These are phyloP conservation scores for Polypterus bichir DNA, from an alignment of 2,113 vertebrate genomes.

Conservation along the genomic window DNA sequence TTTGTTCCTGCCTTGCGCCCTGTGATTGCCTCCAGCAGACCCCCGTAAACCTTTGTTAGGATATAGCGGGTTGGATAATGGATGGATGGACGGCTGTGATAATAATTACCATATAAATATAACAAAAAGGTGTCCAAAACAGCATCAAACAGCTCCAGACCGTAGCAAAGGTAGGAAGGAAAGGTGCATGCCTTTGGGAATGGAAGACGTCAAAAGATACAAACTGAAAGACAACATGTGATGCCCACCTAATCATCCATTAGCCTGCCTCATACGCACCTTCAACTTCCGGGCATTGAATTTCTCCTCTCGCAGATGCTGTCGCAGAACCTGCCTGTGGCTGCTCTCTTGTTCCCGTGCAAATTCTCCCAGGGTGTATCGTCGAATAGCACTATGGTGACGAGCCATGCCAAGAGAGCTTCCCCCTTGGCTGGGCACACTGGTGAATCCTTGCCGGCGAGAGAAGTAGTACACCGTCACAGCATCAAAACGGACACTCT, in stretches of 20 bases:
- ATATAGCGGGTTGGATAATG: too few species aligned
- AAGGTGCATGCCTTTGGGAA: too few species aligned
- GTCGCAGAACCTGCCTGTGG: constrained; percentile 72
- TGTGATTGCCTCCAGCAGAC: too few species aligned
- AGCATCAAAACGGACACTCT: constrained; percentile 83
- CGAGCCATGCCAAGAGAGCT: constrained; percentile 94
- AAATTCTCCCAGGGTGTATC: constrained; percentile 92
- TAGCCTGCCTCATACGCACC: constrained; percentile 37
- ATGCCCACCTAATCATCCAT: too few species aligned
- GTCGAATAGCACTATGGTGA: constrained; percentile 74
- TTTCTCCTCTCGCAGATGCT: constrained; percentile 87
- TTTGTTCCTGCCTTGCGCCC: too few species aligned
- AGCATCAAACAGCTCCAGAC: too few species aligned
- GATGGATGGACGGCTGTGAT: too few species aligned
- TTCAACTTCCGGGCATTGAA: constrained; percentile 88
- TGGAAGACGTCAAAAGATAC: not conserved
- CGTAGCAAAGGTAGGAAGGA: too few species aligned
- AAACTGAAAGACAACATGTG: too few species aligned
- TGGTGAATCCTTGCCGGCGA: constrained; percentile 92
- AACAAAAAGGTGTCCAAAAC: too few species aligned
- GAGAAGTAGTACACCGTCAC: constrained; percentile 96
- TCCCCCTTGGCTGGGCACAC: constrained; percentile 92
- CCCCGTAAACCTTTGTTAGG: too few species aligned
- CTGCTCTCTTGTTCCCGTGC: constrained; percentile 83
- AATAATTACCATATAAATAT: too few species aligned